Conservation (phyloP, 2,113 vertebrate genomes). For the Phalacrocorax pelagicus region DNA sequence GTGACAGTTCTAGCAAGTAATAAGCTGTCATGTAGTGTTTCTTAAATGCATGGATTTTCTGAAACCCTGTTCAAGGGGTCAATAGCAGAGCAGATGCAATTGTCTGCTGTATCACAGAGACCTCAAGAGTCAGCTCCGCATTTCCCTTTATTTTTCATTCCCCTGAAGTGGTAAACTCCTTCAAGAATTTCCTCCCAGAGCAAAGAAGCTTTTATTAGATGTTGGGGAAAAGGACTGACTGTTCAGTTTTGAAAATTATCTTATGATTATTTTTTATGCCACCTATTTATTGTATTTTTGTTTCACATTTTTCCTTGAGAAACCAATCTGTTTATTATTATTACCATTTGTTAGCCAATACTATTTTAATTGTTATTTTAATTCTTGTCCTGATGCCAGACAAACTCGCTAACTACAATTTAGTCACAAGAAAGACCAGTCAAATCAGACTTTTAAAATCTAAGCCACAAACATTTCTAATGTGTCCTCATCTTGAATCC, state of each 20-base stretch:
- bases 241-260: not conserved
- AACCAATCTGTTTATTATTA: not conserved
- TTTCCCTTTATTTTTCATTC: slow-evolving; percentile 31
- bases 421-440: not conserved
- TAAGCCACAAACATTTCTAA: not conserved
- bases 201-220: not conserved
- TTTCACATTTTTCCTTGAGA: not conserved
- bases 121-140: not conserved
- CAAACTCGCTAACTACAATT: not conserved
- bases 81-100: slow-evolving; percentile 40
- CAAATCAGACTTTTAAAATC: not conserved
- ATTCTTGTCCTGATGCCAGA: not conserved
- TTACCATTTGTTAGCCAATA: not conserved
- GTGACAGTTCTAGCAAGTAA: slow-evolving; percentile 45
- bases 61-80: slow-evolving; percentile 29
- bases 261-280: not conserved
- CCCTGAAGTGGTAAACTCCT: slow-evolving; percentile 11
- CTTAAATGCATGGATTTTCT: slow-evolving; percentile 57
- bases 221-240: not conserved
- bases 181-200: not conserved
- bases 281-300: not conserved
- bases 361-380: not conserved
- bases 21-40: slow-evolving; percentile 53
- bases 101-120: slow-evolving; percentile 6
- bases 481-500: not conserved